phyloP scores from a whole-genome alignment of 2,888 invertebrate genomes.

The Cryptus viduatorius region DNA sequence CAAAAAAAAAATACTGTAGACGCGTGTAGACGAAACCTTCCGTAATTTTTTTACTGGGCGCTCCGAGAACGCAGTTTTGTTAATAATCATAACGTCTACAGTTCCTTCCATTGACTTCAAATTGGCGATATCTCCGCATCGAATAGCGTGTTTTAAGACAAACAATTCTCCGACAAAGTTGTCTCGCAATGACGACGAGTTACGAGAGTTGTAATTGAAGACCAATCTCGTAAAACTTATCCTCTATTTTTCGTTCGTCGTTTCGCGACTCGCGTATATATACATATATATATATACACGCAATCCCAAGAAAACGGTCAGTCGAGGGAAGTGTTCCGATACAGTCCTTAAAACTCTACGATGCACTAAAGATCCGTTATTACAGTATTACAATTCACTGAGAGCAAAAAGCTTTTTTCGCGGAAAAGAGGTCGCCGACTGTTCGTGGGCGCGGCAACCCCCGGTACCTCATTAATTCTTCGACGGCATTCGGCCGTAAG shows the following conservation, averaged over 20 bases:
- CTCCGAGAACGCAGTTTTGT: too few relatives aligned
- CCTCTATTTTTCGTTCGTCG: neutral
- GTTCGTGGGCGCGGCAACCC: slow-evolving; percentile 55
- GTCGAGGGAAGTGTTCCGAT: neutral
- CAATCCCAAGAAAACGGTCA: slow-evolving; percentile 33
- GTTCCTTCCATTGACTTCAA: too few relatives aligned
- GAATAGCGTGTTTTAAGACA: neutral
- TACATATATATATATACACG: neutral
- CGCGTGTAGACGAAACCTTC: neutral
- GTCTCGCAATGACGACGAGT: slow-evolving; percentile 14
- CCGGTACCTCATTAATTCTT: slow-evolving; percentile 77
- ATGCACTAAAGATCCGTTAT: slow-evolving; percentile 61
- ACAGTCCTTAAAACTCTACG: slow-evolving; percentile 33
- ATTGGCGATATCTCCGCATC: neutral
- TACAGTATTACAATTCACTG: slow-evolving; percentile 59
- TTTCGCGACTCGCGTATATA: neutral
- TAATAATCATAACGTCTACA: too few relatives aligned
- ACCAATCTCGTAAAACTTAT: slow-evolving; percentile 41
- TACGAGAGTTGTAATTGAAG: slow-evolving; percentile 50
- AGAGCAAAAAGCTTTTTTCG: slow-evolving; percentile 58
- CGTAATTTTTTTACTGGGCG: neutral
- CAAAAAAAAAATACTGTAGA: too few relatives aligned
- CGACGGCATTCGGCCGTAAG: slow-evolving; percentile 78
- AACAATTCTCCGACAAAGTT: slow-evolving; percentile 9
- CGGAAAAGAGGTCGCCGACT: slow-evolving; percentile 31